Evolutionary conservation across 53 echinoderm and acorn worm species (phyloP), one percentile per base, ranked within the genome.

Genomic region (Patiria pectinifera): DNA sequence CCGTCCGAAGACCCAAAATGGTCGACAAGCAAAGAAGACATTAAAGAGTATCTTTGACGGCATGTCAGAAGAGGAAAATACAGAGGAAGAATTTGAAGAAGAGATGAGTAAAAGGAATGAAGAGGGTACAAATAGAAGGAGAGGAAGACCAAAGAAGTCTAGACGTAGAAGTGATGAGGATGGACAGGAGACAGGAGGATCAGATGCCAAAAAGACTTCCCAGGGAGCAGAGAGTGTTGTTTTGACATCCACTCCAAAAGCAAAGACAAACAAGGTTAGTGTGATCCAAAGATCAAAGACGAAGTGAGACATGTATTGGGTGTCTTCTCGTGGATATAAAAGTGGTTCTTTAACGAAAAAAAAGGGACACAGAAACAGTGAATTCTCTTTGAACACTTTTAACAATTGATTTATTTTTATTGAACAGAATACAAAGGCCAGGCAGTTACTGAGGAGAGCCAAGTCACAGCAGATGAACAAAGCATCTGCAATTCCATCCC

Each of bases 391-490:
- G 35, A 35, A 35, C 1, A 35, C 35, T 53, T 53, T 53, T 53
- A 8, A 53, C 53, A 53, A 6, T 53, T 53, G 53, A 53, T 53
- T 53, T 53, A 6, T 53, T 53, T 6, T 53, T 53, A 53, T 53
- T 53, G 53, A 53, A 22, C 93, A 97, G 80, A 93, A 86, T 14
- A 72, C 83, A 48, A 97, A 96, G 79, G 97, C 96, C 12, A 91
- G 86, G 80, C 83, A 95, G 49, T 91, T 97, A 15, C 82, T 97
- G 15, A 85, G 94, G 78, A 95, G 91, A 90, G 98, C 98, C 12
- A 97, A 96, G 46, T 53, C 76, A 4, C 72, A 76, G 63, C 91
- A 85, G 61, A 60, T 66, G 78, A 85, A 61, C 83, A 82, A 75
- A 80, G 48, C 92, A 22, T 48, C 78, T 14, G 19, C 59, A 5